These are phyloP conservation scores for Sesia apiformis DNA, from an alignment of 2,888 invertebrate genomes.

Conservation along the genomic window DNA sequence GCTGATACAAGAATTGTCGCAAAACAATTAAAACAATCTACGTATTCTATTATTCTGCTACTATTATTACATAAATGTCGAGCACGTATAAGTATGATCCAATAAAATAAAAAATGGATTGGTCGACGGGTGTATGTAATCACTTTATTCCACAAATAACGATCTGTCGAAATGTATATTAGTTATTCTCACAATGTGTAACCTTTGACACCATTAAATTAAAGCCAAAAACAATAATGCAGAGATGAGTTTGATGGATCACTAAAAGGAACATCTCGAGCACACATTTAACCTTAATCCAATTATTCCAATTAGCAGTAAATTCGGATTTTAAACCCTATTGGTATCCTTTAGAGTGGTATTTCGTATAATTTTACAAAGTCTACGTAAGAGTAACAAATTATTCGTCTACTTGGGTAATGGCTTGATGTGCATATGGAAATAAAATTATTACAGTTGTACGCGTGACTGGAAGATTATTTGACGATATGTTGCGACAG, in stretches of 20 bases:
- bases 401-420: neutral
- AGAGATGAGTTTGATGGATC: constrained; percentile 12
- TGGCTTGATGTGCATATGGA: neutral
- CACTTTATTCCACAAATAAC: neutral
- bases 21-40: too few species aligned
- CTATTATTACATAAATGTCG: too few species aligned
- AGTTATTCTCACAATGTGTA: constrained; percentile 4
- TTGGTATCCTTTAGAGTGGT: too few species aligned
- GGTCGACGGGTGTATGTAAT: neutral
- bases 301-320: neutral
- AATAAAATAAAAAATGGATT: too few species aligned
- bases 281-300: constrained; percentile 6
- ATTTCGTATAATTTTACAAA: too few species aligned
- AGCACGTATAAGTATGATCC: too few species aligned
- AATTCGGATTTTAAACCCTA: too few species aligned
- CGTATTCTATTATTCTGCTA: too few species aligned
- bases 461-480: neutral
- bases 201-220: constrained; percentile 3
- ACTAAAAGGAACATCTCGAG: constrained; percentile 2
- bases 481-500: neutral
- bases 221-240: constrained; percentile 8
- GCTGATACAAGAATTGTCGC: too few species aligned
- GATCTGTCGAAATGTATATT: constrained; percentile 5
- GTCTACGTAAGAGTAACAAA: neutral
- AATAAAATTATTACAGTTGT: neutral